These are phyloP conservation scores for Polyommatus icarus DNA, from an alignment of 2,888 invertebrate species.

Conservation along the genomic window DNA sequence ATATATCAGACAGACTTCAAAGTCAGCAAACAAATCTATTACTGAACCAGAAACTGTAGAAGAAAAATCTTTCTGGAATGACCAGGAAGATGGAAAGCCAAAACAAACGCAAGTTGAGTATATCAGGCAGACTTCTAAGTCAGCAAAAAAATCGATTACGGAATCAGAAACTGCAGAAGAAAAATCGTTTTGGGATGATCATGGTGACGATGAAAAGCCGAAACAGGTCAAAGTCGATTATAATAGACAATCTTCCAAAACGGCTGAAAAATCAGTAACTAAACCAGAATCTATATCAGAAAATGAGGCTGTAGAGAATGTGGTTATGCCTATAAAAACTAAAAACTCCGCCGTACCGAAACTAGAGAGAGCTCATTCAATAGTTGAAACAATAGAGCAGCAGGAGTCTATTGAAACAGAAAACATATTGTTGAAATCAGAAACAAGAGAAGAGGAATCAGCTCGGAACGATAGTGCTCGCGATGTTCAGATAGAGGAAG, in stretches of 20 bases:
- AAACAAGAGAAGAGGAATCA: not conserved
- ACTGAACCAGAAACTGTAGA: slow-evolving; percentile 51
- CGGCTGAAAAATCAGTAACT: slow-evolving; percentile 56
- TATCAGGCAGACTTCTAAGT: slow-evolving; percentile 49
- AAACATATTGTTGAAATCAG: not conserved
- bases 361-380: slow-evolving; percentile 12
- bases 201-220: slow-evolving; percentile 60
- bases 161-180: slow-evolving; percentile 59
- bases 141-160: slow-evolving; percentile 55
- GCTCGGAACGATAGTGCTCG: not conserved
- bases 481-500: not conserved
- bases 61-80: slow-evolving; percentile 64
- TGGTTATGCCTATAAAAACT: not conserved
- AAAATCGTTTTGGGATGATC: slow-evolving; percentile 69
- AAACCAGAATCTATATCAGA: slow-evolving; percentile 66
- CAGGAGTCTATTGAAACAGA: slow-evolving; percentile 10
- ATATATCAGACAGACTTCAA: not conserved
- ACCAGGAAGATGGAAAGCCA: slow-evolving; percentile 48
- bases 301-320: slow-evolving; percentile 29
- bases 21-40: slow-evolving; percentile 48
- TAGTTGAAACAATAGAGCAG: slow-evolving; percentile 8
- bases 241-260: slow-evolving; percentile 53
- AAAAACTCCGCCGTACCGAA: not conserved
- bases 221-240: slow-evolving; percentile 58
- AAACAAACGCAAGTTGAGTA: slow-evolving; percentile 52